A percentile compares a stretch with the other conserved stretches of the same genome.
phyloP scores from a whole-genome alignment of 1,140 invertebrate species.

The Anastrepha ludens region DNA sequence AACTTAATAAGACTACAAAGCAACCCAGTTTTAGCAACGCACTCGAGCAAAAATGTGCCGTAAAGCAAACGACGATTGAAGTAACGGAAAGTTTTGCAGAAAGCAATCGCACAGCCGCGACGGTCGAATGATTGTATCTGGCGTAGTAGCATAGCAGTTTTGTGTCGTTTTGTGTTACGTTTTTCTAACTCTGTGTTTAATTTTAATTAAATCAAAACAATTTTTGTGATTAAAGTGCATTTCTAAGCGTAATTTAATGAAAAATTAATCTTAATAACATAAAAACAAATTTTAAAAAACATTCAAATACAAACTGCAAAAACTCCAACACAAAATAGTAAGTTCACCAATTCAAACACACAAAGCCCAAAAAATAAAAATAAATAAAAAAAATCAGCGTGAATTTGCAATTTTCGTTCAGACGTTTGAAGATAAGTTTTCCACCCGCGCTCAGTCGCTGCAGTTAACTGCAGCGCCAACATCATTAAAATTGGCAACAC shows the following conservation, averaged over 20 bases:
- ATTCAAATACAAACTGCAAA: conserved; percentile 10
- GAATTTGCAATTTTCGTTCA: too few species aligned
- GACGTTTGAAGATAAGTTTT: neutral
- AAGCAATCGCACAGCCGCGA: neutral
- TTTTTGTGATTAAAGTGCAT: conserved; percentile 74
- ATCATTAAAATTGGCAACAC: conserved; percentile 39
- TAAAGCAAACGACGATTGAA: neutral
- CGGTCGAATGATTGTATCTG: neutral
- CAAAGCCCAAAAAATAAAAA: neutral
- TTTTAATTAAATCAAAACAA: conserved; percentile 61
- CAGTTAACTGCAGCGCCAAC: conserved; percentile 17
- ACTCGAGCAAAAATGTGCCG: neutral
- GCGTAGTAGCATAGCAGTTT: conserved; percentile 19
- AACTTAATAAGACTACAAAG: conserved; percentile 3
- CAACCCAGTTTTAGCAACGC: conserved; percentile 19
- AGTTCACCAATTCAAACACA: neutral
- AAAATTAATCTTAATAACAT: neutral
- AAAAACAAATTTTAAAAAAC: conserved; percentile 7
- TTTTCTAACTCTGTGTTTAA: conserved; percentile 32
- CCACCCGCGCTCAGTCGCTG: neutral
- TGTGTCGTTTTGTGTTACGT: conserved; percentile 27
- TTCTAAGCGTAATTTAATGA: conserved; percentile 63
- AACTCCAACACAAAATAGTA: neutral
- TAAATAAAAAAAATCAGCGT: neutral
- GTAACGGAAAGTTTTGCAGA: neutral